These are phyloP conservation scores for Onychostruthus taczanowskii DNA, from an alignment of 2,113 vertebrate species.

Conservation along the genomic window DNA sequence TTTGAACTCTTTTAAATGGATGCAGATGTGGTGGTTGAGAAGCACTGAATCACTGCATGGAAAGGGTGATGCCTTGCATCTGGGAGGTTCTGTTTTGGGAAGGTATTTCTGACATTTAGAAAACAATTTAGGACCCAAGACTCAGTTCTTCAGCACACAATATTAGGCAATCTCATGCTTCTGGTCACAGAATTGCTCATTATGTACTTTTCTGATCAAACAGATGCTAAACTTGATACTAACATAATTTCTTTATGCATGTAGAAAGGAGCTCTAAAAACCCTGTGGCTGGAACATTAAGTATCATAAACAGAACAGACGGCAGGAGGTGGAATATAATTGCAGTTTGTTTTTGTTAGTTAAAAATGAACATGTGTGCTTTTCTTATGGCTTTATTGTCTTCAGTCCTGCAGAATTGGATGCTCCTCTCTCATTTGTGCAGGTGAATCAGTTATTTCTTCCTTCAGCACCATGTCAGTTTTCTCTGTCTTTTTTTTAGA, in stretches of 20 bases:
- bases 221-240: conserved; percentile 44
- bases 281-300: neutral
- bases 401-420: neutral
- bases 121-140: neutral
- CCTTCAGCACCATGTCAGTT: fast-evolving
- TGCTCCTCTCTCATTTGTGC: neutral
- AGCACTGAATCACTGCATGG: conserved; percentile 1
- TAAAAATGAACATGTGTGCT: conserved; percentile 35
- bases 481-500: neutral
- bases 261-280: conserved; percentile 7
- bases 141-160: neutral
- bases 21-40: conserved; percentile 27
- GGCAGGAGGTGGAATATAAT: conserved; percentile 45
- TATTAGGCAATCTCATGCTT: neutral
- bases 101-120: neutral
- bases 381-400: conserved; percentile 7
- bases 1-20: conserved; percentile 6
- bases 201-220: conserved; percentile 17
- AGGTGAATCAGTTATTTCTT: neutral
- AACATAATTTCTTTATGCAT: neutral
- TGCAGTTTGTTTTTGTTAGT: conserved; percentile 50
- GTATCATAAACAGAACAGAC: conserved; percentile 46
- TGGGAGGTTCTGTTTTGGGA: neutral
- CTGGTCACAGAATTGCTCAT: neutral
- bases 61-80: neutral